Evolutionary conservation across 2,888 invertebrate species (phyloP), one percentile per base, ranked within the genome.

Genomic region (Drymonia ruficornis): DNA sequence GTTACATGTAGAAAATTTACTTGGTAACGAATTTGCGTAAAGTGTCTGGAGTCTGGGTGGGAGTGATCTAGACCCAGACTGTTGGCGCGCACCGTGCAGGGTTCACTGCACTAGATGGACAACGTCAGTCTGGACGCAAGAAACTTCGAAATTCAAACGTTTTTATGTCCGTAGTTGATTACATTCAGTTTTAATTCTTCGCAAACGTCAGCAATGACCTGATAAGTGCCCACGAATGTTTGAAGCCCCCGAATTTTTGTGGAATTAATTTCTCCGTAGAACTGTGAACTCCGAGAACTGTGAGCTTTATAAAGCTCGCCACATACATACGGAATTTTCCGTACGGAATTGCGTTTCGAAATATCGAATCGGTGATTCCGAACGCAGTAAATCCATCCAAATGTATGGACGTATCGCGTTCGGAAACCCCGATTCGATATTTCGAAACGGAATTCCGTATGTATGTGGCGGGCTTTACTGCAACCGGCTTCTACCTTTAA

Each of bases 101-200:
- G 78, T 78, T 80, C 79, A 80, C 63, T 80, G 79, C 76, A 77
- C 80, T 54, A 67, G 56, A 63, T 73, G 65, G 61, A 53, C 65
- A 65, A 54, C 69, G 64, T 62, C 71, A 61, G 64, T 65, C 70
- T 70, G 70, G 67, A 65, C 67, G 54, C 49, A 55, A 60, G 48
- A 56, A 63, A 67, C 61, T 65, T 45, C 63, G 48, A 53, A 56
- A 62, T 55, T 65, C 61, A 46, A 61, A 55, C 56, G 55, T 59
- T 65, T 70, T 66, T 59, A 61, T 61, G 43, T 13, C 31, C 43
- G 28, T 44, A 51, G 40, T 50, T 67, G 64, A 68, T 71, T 68
- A 70, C 52, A 61, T 56, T 53, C 54, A 46, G 16, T 44, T 61
- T 60, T 52, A 57, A 59, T 53, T 60, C 49, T 42, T 42, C 29